phyloP scores from a whole-genome alignment of 2,888 invertebrate genomes.

The Melanostoma mellinum region DNA sequence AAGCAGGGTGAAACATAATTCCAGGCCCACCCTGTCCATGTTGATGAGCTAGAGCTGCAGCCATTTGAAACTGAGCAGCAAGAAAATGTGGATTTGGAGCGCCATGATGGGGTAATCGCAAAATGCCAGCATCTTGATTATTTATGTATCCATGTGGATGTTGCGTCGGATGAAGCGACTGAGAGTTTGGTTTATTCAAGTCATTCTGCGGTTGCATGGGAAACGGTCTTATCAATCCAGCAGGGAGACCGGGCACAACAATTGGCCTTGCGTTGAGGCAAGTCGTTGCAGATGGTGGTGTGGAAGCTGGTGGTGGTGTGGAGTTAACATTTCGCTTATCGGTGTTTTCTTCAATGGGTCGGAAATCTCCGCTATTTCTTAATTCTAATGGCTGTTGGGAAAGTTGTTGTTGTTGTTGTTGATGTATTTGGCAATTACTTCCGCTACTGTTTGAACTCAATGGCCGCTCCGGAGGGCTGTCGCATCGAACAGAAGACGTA shows the following conservation, averaged over 20 bases:
- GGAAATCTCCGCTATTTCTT: conserved; percentile 72
- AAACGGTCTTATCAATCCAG: conserved; percentile 80
- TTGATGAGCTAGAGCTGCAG: conserved; percentile 88
- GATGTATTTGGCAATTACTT: conserved; percentile 53
- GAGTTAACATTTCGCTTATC: conserved; percentile 46
- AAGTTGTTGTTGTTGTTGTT: conserved; percentile 45
- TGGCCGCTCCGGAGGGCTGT: conserved; percentile 75
- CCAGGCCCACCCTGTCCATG: conserved; percentile 79
- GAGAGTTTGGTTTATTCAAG: conserved; percentile 44
- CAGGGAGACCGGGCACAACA: conserved; percentile 76
- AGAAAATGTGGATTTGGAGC: conserved; percentile 84
- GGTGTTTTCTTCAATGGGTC: conserved; percentile 39
- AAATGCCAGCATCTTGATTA: conserved; percentile 46
- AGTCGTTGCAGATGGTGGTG: conserved; percentile 79
- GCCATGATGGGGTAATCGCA: conserved; percentile 59
- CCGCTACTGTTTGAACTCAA: conserved; percentile 63
- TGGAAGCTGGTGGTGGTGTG: conserved; percentile 63
- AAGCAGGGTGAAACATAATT: conserved; percentile 67
- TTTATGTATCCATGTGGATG: conserved; percentile 52
- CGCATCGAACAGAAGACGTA: conserved; percentile 74
- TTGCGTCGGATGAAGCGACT: conserved; percentile 33
- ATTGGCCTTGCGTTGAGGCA: conserved; percentile 80
- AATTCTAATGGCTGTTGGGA: conserved; percentile 76
- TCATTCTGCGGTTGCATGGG: conserved; percentile 78
- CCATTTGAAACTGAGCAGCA: conserved; percentile 92